Base-by-base conservation (phyloP, 2,888 invertebrate species). In the Morpho helenor region DNA sequence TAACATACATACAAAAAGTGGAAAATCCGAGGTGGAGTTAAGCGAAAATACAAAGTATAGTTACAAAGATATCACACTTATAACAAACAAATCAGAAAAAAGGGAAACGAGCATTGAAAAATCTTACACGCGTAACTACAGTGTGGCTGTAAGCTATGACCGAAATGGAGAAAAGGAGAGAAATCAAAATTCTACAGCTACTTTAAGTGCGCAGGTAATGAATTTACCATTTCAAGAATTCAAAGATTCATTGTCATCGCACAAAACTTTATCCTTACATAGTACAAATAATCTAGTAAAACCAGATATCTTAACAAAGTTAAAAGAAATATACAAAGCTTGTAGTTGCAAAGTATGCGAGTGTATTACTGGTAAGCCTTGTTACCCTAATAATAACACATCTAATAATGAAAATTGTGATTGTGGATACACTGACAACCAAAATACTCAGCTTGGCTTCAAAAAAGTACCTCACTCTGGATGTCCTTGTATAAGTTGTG, bases 271-370 rank as follows among this genome's bases (percentile, higher is more conserved):
- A 2, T 8, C 42, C 3, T 8, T 43, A 45, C 16, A n/a, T 31
- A 56, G 42, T 8, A 7, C 58, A 7, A 65, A 56, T 23, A 62
- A 63, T 40, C 41, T 59, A 48, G 47, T 72, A 10, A 72, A 71
- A 44, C 63, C 64, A 46, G 78, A 87, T 59, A 74, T 87, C 57
- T 64, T 82, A 6, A 71, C 69, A 44, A 78, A 69, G 69, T 69
- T 87, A 48, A 82, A 79, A 69, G 80, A 85, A 62, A 75, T 76
- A 10, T 87, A 83, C 52, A 73, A 79, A 50, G 82, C 79, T 0
- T 88, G 88, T 52, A 84, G 77, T 68, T 87, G 88, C 60, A 85
- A 79, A 75, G 75, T 85, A 40, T 88, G 87, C 55, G 80, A 85
- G 66, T 88, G 87, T 52, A 63, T 69, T 40, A 48, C 68, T n/a